Conservation (phyloP, 2,797 vertebrate species). For the Champsocephalus gunnari region DNA sequence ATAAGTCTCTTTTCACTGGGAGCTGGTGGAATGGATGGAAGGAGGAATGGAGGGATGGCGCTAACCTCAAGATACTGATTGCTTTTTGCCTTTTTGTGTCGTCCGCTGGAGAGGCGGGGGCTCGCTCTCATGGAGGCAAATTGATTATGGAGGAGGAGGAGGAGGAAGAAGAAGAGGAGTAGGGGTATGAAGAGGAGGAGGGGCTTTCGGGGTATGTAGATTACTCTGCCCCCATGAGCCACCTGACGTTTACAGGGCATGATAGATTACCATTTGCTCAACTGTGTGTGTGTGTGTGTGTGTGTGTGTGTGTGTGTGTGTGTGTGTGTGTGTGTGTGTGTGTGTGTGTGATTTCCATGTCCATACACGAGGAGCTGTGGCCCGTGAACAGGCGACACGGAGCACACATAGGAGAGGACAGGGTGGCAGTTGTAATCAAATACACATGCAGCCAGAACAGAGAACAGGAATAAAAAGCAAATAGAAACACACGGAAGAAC, state of each 20-base stretch:
- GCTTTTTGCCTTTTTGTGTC: slow-evolving; percentile 79
- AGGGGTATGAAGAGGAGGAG: slow-evolving; percentile 42
- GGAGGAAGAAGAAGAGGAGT: slow-evolving; percentile 27
- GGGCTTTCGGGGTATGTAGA: slow-evolving; percentile 79
- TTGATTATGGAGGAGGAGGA: slow-evolving; percentile 81
- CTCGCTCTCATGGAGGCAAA: slow-evolving; percentile 76
- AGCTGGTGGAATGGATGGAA: slow-evolving; percentile 37
- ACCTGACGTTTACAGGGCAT: slow-evolving; percentile 82
- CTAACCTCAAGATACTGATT: slow-evolving; percentile 79
- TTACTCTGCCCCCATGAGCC: slow-evolving; percentile 79
- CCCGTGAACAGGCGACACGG: slow-evolving; percentile 65
- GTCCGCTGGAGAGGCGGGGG: slow-evolving; percentile 64
- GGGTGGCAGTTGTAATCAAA: slow-evolving; percentile 85
- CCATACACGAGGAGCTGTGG: slow-evolving; percentile 81
- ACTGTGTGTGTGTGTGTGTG: slow-evolving; percentile 32
- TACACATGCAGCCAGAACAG: slow-evolving; percentile 37
- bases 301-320: slow-evolving; percentile 40
- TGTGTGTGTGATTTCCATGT: slow-evolving; percentile 47
- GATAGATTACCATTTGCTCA: slow-evolving; percentile 89
- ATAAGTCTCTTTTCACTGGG: slow-evolving; percentile 35
- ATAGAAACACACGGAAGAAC: slow-evolving; percentile 31
- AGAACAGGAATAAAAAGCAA: slow-evolving; percentile 33
- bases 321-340: slow-evolving; percentile 24
- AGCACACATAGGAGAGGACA: slow-evolving; percentile 56
- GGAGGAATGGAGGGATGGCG: slow-evolving; percentile 44